Base-by-base conservation (phyloP, 1,140 invertebrate genomes). In the Pseudoatta argentina region DNA sequence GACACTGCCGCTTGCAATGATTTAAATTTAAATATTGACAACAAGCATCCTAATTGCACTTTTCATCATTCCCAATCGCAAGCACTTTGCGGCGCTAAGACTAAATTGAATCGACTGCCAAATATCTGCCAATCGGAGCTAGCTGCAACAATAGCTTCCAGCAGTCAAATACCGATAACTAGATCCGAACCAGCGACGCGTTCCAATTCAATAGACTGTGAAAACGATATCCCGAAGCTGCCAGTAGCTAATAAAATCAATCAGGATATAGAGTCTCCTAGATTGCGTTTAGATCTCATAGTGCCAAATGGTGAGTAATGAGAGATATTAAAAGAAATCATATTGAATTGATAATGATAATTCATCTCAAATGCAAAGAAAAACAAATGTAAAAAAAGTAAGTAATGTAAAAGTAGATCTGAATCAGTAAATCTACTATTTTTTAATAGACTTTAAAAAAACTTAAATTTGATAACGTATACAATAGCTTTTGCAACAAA, bases 201-300 rank as follows among this genome's bases (percentile, higher is more conserved):
- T 34, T 93, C 94, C 7, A 95, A 94, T 76, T 94, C 94, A 0
- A 90, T 93, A 12, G 93, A 95, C 61, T 94, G 92, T 51, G 94
- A 94, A 2, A 94, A 93, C 57, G 89, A 93, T 76, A 72, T 93
- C 59, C 48, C 92, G 14, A 92, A 93, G 34, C 87, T 93, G 78
- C 71, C 92, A 67, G 67, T 87, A 53, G 82, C 86, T 67, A 93
- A 92, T 87, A 89, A 89, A 21, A 89, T 79, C 27, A 89, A 88
- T 21, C 91, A 86, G 8, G 92, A 94, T 4, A 64, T 91, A n/a
- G 89, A 93, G 3, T 55, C 73, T 12, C 55, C 88, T 3, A 92
- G 82, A 69, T 89, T 92, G 24, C 57, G 30, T 39, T 83, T 91
- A 0, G 93, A 95, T 77, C 76, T 94, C n/a, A 93, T 92, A 57